phyloP scores from a whole-genome alignment of 2,888 invertebrate genomes.

The Lapara coniferarum region DNA sequence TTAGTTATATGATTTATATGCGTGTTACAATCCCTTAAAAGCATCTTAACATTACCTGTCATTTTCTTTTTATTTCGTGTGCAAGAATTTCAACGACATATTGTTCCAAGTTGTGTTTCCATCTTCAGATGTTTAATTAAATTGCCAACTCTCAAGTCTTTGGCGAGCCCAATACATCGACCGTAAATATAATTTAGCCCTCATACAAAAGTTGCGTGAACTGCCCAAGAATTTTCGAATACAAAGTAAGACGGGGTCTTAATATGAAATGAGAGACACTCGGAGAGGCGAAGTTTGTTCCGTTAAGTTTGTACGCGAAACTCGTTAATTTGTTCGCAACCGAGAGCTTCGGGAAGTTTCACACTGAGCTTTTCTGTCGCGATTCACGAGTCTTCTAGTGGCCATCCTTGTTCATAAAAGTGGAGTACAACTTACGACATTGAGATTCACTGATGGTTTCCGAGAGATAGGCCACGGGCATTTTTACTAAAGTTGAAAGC shows the following conservation, averaged over 20 bases:
- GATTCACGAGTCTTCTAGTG: not conserved
- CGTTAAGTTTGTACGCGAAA: not conserved
- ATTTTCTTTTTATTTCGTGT: not conserved
- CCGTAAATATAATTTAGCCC: not conserved
- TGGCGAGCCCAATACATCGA: not conserved
- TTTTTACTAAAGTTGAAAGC: not conserved
- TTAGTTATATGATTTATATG: not conserved
- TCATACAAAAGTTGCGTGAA: slow-evolving; percentile 1
- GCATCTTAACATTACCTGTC: not conserved
- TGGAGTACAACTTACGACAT: not conserved
- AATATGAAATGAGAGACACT: slow-evolving; percentile 14
- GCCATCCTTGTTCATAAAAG: slow-evolving; percentile 1
- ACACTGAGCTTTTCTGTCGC: not conserved
- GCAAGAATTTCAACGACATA: not conserved
- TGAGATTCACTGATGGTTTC: not conserved
- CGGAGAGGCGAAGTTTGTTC: slow-evolving; percentile 1
- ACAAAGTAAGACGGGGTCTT: not conserved
- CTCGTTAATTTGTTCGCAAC: not conserved
- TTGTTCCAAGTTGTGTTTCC: not conserved
- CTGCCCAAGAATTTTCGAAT: not conserved
- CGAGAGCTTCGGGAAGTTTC: not conserved
- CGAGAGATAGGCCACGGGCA: too few species aligned
- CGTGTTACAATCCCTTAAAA: not conserved
- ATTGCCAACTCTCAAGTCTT: not conserved
- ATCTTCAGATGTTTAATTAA: not conserved